Base-by-base conservation (phyloP, 2,888 invertebrate species). In the Zootermopsis nevadensis region DNA sequence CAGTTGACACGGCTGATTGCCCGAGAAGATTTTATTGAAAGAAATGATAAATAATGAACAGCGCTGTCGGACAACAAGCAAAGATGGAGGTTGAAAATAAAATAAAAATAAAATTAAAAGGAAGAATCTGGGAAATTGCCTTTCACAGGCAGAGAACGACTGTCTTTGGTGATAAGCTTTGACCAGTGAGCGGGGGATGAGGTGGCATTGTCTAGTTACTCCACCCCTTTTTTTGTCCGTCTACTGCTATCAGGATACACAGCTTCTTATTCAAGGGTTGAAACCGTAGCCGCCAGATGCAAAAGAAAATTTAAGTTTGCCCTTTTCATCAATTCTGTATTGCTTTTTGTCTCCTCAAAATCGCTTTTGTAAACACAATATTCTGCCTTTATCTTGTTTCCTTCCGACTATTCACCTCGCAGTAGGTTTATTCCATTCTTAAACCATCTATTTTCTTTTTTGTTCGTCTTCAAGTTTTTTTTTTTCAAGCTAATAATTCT, bases 81-180 rank as follows among this genome's bases (percentile, higher is more conserved):
- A n/a, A 6, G 27, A 60, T 60, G 6, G 48, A 60, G n/a, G 60
- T 33, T 69, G 31, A 15, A 30, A n/a, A n/a, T n/a, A n/a, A n/a
- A n/a, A 30, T 7, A 67, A 67, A 7, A 67, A 67, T 3, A 67
- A 31, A 27, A 33, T 27, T 27, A 30, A 27, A 66, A 30, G 7
- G 33, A 33, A 22, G 69, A 22, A 69, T 30, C 27, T 60, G 15
- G 69, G 69, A 69, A 31, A 69, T 69, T 69, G 33, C 69, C 69
- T 69, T 60, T 69, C 69, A 69, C 15, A 6, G 27, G 69, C 69
- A 69, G 69, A 69, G 33, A 33, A 69, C 33, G 69, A 24, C 69
- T 30, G 31, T 69, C 22, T n/a, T 10, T 30, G 69, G 1, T 33
- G 33, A 69, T 33, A 69, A 69, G 33, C 69, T 69, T 69, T 69